Conservation (phyloP, 2,797 vertebrate genomes). For the Vultur gryphus region DNA sequence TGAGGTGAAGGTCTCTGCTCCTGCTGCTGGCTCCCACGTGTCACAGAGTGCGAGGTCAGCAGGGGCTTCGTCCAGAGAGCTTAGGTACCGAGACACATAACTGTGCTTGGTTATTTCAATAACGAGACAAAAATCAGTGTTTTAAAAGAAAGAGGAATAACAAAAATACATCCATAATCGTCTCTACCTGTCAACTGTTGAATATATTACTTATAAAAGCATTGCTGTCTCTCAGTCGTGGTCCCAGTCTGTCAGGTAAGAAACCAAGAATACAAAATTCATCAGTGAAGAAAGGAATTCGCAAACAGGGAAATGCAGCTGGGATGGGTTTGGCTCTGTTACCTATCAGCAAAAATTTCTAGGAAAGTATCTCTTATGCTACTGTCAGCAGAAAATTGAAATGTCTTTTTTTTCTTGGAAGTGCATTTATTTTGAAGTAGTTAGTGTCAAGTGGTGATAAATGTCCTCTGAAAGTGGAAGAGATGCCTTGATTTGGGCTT, state of each 20-base stretch:
- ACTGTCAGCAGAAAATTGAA: slow-evolving; percentile 27
- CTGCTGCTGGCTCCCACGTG: neutral
- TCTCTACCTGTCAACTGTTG: neutral
- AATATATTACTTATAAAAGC: neutral
- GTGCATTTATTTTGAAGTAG: slow-evolving; percentile 30
- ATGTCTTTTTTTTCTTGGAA: neutral
- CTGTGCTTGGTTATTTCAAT: neutral
- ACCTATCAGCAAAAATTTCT: neutral
- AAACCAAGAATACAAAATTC: neutral
- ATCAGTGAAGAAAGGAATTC: neutral
- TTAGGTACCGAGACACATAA: neutral
- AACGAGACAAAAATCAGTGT: neutral
- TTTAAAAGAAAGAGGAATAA: neutral
- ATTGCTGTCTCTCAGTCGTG: neutral
- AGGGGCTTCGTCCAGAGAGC: neutral
- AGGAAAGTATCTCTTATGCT: neutral
- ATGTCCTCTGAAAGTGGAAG: slow-evolving; percentile 22
- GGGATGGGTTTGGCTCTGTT: neutral
- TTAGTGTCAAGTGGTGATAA: slow-evolving; percentile 35
- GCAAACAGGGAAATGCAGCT: neutral
- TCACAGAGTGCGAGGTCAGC: fast-evolving
- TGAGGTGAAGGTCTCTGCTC: neutral
- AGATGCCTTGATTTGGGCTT: neutral
- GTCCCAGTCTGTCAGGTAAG: neutral
- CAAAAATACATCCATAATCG: neutral